phyloP scores from a whole-genome alignment of 2,113 vertebrate species.

The Ciconia stormi region DNA sequence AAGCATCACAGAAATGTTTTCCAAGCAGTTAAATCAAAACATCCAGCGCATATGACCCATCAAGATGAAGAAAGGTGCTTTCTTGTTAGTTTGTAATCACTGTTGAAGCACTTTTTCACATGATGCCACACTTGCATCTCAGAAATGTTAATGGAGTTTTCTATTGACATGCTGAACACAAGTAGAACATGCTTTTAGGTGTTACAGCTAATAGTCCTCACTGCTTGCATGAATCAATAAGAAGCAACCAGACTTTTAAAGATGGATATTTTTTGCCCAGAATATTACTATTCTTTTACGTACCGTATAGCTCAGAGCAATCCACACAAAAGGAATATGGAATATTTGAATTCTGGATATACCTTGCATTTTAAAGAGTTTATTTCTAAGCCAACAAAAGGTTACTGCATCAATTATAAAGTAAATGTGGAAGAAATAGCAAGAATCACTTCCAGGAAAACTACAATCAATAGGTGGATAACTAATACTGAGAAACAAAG shows the following conservation, averaged over 20 bases:
- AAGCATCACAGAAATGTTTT: background rate
- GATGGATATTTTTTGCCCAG: background rate
- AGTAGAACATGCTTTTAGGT: background rate
- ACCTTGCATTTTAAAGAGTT: background rate
- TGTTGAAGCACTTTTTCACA: background rate
- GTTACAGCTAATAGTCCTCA: background rate
- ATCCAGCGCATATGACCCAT: rapidly evolving
- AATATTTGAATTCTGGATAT: background rate
- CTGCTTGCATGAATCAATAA: background rate
- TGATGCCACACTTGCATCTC: background rate
- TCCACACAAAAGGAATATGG: background rate
- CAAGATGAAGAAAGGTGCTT: background rate
- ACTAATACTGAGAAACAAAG: background rate
- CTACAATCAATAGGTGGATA: background rate
- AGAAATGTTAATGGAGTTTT: background rate
- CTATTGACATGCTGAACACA: background rate
- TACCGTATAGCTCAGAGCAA: background rate
- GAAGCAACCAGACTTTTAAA: background rate
- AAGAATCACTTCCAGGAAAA: background rate
- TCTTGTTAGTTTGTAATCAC: background rate
- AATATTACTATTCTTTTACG: background rate
- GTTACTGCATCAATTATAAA: background rate
- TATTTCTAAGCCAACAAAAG: background rate
- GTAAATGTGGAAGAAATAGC: background rate
- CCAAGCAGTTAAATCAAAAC: background rate